Percentiles rank a stretch among this genome's conserved stretches.
Evolutionary conservation across 2,113 vertebrate genomes (phyloP).

Genomic region (Lethenteron camtschaticum): DNA sequence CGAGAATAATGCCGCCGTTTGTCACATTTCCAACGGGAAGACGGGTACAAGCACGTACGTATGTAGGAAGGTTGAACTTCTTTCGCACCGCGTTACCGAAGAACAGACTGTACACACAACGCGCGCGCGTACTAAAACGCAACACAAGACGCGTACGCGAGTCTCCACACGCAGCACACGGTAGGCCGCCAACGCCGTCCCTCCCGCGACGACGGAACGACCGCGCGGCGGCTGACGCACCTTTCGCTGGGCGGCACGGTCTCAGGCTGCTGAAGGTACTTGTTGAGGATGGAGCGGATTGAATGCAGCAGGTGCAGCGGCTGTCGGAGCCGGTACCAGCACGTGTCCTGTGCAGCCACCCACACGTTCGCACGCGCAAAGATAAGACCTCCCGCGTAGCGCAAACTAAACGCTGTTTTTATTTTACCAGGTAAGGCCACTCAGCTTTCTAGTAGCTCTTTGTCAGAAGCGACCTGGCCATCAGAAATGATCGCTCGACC

Average conservation of each 20-base stretch:
- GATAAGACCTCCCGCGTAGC: background rate
- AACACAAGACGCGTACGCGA: background rate
- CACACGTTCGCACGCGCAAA: background rate
- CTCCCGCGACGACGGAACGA: no score
- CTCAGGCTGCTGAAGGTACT: conserved; percentile 60
- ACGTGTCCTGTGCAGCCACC: conserved; percentile 42
- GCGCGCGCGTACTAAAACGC: background rate
- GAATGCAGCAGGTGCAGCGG: conserved; percentile 76
- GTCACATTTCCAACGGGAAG: background rate
- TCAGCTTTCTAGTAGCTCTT: background rate
- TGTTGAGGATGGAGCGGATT: conserved; percentile 57
- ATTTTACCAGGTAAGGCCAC: background rate
- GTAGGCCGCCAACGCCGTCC: background rate
- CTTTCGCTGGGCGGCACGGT: conserved; percentile 50
- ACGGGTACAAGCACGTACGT: background rate
- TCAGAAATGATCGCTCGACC: no score
- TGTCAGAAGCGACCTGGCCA: background rate
- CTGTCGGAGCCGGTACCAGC: conserved; percentile 67
- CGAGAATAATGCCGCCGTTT: background rate
- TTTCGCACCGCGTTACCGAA: background rate
- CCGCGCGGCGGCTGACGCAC: conserved; percentile 13
- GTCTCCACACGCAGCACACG: background rate
- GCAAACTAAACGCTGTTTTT: background rate
- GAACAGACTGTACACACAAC: background rate
- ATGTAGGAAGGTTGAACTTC: background rate